A percentile compares a stretch with the other conserved stretches of the same genome.
Evolutionary conservation across 2,113 vertebrate species (phyloP).

Genomic region (Misgurnus mizolepis): DNA sequence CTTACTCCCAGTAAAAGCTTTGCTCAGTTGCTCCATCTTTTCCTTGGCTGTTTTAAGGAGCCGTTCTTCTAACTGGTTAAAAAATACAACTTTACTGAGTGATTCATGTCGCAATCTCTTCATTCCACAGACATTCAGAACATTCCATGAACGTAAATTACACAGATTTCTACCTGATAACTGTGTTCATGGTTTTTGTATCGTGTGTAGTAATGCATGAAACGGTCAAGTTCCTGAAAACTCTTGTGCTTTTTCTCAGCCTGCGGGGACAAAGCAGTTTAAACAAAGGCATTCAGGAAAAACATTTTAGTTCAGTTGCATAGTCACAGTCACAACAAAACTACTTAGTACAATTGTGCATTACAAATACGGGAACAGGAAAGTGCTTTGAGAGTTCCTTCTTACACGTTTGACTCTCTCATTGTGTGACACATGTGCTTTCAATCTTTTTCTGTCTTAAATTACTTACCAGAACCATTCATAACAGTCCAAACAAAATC

Average conservation of each 20-base stretch:
- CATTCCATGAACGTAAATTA: neutral
- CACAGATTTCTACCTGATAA: conserved; percentile 81
- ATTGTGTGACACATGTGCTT: neutral
- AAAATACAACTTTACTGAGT: neutral
- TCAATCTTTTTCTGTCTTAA: neutral
- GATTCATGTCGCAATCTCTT: neutral
- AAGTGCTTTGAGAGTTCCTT: neutral
- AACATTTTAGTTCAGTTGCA: neutral
- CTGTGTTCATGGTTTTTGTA: conserved; percentile 99
- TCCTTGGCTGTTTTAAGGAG: conserved; percentile 98
- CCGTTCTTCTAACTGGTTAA: conserved; percentile 88
- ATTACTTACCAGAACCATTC: neutral
- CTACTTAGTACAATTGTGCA: neutral
- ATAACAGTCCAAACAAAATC: neutral
- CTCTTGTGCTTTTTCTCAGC: conserved; percentile 96
- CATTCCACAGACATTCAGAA: neutral
- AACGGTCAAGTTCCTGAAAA: conserved; percentile 97
- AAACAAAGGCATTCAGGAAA: neutral
- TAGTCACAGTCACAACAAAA: neutral
- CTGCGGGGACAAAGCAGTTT: conserved; percentile 64
- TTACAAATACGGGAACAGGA: neutral
- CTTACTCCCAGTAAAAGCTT: conserved; percentile 92
- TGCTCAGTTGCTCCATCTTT: conserved; percentile 98
- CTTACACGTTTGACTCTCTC: too few species aligned
- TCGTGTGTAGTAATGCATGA: conserved; percentile 98